phyloP scores from a whole-genome alignment of 2,888 invertebrate genomes.

The Colostygia pectinataria region DNA sequence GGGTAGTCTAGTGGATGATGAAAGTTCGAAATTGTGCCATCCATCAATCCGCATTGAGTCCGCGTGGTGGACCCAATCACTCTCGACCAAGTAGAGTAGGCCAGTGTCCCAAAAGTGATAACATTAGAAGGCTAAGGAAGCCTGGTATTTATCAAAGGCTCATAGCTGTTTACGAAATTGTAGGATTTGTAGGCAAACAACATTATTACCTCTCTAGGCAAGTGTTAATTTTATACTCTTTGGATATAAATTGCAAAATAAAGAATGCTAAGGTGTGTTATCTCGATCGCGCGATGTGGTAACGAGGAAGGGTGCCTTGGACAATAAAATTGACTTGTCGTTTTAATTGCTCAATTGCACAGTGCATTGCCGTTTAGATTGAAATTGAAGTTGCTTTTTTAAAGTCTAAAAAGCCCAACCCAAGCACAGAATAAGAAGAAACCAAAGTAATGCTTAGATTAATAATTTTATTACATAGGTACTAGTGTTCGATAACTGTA shows the following conservation, averaged over 20 bases:
- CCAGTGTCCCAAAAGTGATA: no score
- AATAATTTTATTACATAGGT: no score
- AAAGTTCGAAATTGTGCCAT: no score
- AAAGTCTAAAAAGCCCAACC: no score
- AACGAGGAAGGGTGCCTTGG: constrained; percentile 68
- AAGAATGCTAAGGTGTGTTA: constrained; percentile 67
- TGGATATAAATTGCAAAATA: constrained; percentile 66
- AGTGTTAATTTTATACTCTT: constrained; percentile 43
- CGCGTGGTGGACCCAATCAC: no score
- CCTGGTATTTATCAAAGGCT: not conserved
- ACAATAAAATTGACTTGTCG: constrained; percentile 71
- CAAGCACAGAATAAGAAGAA: no score
- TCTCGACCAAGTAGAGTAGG: no score
- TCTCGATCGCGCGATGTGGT: constrained; percentile 69
- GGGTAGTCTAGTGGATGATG: no score
- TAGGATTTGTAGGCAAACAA: not conserved
- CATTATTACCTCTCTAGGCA: not conserved
- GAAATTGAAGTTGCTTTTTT: constrained; percentile 4
- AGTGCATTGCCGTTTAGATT: constrained; percentile 12
- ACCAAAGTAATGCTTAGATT: no score
- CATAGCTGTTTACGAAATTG: not conserved
- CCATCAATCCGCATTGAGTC: no score
- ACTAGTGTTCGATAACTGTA: no score
- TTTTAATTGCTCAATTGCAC: constrained; percentile 52
- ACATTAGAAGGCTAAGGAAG: no score